These are phyloP conservation scores for Muscina levida DNA, from an alignment of 2,888 invertebrate genomes.

Conservation along the genomic window DNA sequence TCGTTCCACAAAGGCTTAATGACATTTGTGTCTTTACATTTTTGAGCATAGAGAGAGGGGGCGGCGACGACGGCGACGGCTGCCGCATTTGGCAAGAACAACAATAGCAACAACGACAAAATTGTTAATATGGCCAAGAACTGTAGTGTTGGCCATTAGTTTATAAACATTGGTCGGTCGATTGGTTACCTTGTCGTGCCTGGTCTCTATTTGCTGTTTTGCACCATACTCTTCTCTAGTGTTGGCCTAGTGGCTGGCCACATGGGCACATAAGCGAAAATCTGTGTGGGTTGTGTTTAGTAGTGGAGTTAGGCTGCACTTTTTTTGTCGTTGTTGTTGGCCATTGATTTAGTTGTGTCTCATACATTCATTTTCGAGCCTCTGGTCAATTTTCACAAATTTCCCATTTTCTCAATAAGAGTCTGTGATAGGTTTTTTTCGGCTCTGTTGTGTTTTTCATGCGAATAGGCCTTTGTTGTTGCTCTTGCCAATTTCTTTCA, in stretches of 20 bases:
- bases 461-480: not conserved
- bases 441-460: not conserved
- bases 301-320: not conserved
- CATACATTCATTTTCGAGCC: slow-evolving; percentile 31
- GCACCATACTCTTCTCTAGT: not conserved
- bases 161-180: slow-evolving; percentile 33
- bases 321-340: slow-evolving; percentile 5
- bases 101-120: not conserved
- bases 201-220: slow-evolving; percentile 13
- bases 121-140: slow-evolving; percentile 27
- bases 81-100: not conserved
- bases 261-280: not conserved
- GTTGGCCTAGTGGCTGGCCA: slow-evolving; percentile 10
- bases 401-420: slow-evolving; percentile 44
- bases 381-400: slow-evolving; percentile 49
- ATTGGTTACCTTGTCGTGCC: slow-evolving; percentile 44
- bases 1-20: slow-evolving; percentile 36
- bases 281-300: slow-evolving; percentile 30
- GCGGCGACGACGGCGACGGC: not conserved
- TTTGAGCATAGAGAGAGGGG: not conserved
- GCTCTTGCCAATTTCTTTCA: slow-evolving; percentile 25
- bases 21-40: slow-evolving; percentile 51
- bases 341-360: slow-evolving; percentile 43
- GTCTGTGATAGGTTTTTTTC: not conserved
- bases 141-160: slow-evolving; percentile 23